Base-by-base conservation (phyloP, 2,888 invertebrate species). In the Hypselothyrea guttata region DNA sequence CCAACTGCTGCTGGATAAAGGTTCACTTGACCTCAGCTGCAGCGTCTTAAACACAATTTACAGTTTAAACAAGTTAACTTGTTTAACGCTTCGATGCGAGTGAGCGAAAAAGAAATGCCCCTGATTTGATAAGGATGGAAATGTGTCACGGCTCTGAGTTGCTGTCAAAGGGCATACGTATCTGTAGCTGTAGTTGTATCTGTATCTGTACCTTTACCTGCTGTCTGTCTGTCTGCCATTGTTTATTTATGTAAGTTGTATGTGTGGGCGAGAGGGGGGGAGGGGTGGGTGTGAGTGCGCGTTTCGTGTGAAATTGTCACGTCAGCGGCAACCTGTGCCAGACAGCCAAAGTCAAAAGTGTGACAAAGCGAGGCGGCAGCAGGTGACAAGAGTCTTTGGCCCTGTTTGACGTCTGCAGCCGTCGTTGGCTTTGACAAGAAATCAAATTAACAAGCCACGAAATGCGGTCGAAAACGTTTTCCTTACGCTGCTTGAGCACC, bases 291-390 rank as follows among this genome's bases (percentile, higher is more conserved):
- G 40, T 47, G 27, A 30, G 56, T 13, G 78, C 48, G 65, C 57
- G 45, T 46, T 53, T 57, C 62, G 86, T 84, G 86, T 85, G 84
- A 78, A 78, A 84, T 72, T 79, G 86, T 85, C 81, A 78, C 86
- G 86, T 78, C 84, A 83, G 66, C 78, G 46, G 30, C 58, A 71
- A 56, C 27, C 54, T 34, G 65, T 48, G 62, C 51, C 62, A 48
- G 51, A 57, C 62, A 62, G 75, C 46, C 55, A 64, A 79, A 83
- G 73, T 83, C 78, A 78, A 85, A 85, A 68, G 85, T 83, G 84
- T 76, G 77, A 73, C 77, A 76, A 61, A 63, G 58, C 56, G 64
- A 45, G 67, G 12, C 11, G 58, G 51, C 27, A 48, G 66, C 68
- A 70, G 69, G 74, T 73, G 69, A 53, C 67, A 82, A 63, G 22